These are phyloP conservation scores for Thalassophryne amazonica DNA, from an alignment of 2,797 vertebrate species.

Conservation along the genomic window DNA sequence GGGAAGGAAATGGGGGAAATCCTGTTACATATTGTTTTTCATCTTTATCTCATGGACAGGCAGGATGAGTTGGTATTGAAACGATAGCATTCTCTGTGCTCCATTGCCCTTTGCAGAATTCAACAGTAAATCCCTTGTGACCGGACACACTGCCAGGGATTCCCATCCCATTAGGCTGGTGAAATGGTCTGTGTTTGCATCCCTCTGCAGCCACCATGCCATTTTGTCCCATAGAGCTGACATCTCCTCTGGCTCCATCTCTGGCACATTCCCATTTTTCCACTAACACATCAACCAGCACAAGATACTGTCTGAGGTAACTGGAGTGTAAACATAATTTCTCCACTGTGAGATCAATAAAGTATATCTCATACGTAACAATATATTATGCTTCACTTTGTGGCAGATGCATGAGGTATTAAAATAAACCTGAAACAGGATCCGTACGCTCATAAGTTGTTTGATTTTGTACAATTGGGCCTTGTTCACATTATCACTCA, in stretches of 20 bases:
- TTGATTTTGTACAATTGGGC: too few relatives aligned
- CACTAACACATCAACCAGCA: too few relatives aligned
- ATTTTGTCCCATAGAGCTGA: conserved; percentile 26
- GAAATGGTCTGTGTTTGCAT: conserved; percentile 45
- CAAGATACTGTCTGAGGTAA: too few relatives aligned
- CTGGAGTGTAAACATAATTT: too few relatives aligned
- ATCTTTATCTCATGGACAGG: background rate
- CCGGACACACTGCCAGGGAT: conserved; percentile 36
- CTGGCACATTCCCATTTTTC: background rate
- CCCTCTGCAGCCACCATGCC: conserved; percentile 1
- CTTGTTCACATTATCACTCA: too few relatives aligned
- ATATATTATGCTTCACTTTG: too few relatives aligned
- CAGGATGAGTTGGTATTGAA: conserved; percentile 35
- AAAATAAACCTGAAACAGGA: too few relatives aligned
- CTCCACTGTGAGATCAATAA: too few relatives aligned
- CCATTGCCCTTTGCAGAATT: conserved; percentile 14
- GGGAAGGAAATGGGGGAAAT: conserved; percentile 29
- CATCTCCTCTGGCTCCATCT: background rate
- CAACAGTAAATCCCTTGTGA: conserved; percentile 41
- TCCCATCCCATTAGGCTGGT: conserved; percentile 55
- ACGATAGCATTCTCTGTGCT: conserved; percentile 22
- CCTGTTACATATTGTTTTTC: background rate
- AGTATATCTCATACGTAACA: too few relatives aligned
- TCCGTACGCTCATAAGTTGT: too few relatives aligned
- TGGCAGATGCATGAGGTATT: too few relatives aligned